Conservation (phyloP, 2,888 invertebrate genomes). For the Amiota communis region DNA sequence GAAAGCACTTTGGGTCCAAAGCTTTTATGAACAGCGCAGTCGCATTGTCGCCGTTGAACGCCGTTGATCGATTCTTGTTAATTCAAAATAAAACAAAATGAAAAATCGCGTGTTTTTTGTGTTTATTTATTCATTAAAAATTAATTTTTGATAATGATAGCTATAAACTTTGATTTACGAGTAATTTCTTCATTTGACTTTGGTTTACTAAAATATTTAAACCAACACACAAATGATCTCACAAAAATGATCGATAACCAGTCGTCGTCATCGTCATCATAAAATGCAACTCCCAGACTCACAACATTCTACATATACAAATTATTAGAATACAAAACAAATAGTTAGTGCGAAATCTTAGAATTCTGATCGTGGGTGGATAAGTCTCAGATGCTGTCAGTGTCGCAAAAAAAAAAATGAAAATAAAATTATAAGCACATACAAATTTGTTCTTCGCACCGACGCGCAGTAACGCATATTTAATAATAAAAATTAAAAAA, state of each 20-base stretch:
- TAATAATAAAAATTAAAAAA: slow-evolving; percentile 35
- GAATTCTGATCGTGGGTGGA: slow-evolving; percentile 32
- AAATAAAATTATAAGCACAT: slow-evolving; percentile 41
- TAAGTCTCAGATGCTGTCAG: slow-evolving; percentile 32
- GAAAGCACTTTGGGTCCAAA: no score
- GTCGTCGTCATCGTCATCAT: background rate
- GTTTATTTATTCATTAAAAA: no score
- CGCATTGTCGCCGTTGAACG: slow-evolving; percentile 46
- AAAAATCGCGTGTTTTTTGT: no score
- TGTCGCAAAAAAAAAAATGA: slow-evolving; percentile 63
- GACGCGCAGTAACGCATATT: slow-evolving; percentile 56
- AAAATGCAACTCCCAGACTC: background rate
- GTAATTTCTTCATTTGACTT: no score
- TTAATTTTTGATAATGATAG: no score
- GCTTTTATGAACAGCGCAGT: slow-evolving; percentile 40
- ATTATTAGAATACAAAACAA: no score
- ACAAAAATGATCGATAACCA: no score
- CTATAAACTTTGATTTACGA: no score
- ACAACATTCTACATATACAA: background rate
- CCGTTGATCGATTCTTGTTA: background rate
- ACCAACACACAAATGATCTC: no score
- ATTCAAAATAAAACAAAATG: no score
- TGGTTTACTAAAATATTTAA: no score
- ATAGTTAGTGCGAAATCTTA: slow-evolving; percentile 15
- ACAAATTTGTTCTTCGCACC: slow-evolving; percentile 7